Base-by-base conservation (phyloP, 2,888 invertebrate genomes). In the Tiliacea aurago region DNA sequence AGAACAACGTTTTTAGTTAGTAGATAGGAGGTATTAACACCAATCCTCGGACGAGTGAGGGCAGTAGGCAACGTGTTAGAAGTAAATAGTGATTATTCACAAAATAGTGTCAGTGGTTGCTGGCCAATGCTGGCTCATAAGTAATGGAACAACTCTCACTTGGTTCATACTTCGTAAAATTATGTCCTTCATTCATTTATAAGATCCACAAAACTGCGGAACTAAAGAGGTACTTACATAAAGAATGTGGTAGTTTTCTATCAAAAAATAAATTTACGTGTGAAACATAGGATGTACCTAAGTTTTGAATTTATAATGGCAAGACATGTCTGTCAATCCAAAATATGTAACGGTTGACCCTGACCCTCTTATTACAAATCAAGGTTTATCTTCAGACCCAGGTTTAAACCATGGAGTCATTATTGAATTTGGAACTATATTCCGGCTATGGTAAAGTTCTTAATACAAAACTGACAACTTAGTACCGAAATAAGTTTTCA, bases 61-160 rank as follows among this genome's bases (percentile, higher is more conserved):
- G 15, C 64, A 76, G 49, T 58, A 13, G 55, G 69, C 63, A 33
- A n/a, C n/a, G 45, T 63, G 69, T 67, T 43, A 59, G 47, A 68
- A 63, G 53, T 28, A 28, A 28, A 28, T 45, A 41, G 49, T 67
- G 55, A 56, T 64, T n/a, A 80, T 69, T 69, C 41, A 69, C 53
- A 55, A 69, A 82, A 82, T 69, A 71, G 61, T 69, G 65, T 62
- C 49, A 71, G 59, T 71, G n/a, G 28, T 55, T 41, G 33, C 41
- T 45, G 11, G 41, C 13, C 15, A 51, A 13, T 66, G 13, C 33
- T 45, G 7, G 45, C 11, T 47, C 61, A 23, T 73, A 61, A 45
- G 47, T 59, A 64, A 56, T 56, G 43, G 15, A 59, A 56, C 45
- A 33, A 79, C 53, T 70, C 47, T 51, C 20, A 67, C 63, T 64